Conservation (phyloP, 53 echinoderm and acorn worm genomes). For the Henricia sp. region DNA sequence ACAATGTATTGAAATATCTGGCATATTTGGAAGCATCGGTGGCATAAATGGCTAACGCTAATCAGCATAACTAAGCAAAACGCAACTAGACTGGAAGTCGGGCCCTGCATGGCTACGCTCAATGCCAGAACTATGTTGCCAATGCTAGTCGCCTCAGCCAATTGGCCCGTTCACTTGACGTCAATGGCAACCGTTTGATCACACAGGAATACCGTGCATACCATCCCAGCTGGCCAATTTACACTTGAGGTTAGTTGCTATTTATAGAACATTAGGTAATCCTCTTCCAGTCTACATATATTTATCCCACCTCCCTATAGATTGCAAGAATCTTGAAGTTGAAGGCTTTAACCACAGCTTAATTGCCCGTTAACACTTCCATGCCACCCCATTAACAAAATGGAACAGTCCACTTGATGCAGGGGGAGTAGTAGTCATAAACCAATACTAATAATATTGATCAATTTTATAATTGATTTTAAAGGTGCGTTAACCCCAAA, state of each 20-base stretch:
- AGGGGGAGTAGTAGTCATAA: too few relatives aligned
- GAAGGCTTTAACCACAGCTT: neutral
- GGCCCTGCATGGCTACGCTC: slow-evolving; percentile 19
- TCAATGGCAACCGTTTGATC: slow-evolving; percentile 51
- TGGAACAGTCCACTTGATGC: slow-evolving; percentile 36
- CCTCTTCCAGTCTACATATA: neutral
- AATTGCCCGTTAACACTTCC: neutral
- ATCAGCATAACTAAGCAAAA: slow-evolving; percentile 38
- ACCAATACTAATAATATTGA: too few relatives aligned
- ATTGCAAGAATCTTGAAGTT: slow-evolving; percentile 33
- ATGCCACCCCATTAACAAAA: slow-evolving; percentile 14
- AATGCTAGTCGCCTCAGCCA: slow-evolving; percentile 19
- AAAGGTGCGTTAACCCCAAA: too few relatives aligned
- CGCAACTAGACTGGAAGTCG: slow-evolving; percentile 8
- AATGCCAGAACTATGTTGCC: slow-evolving; percentile 59
- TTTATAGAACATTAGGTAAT: slow-evolving; percentile 48
- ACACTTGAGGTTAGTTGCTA: slow-evolving; percentile 39
- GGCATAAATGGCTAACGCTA: slow-evolving; percentile 52
- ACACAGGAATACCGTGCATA: slow-evolving; percentile 48
- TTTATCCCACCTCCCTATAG: neutral
- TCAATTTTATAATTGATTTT: too few relatives aligned
- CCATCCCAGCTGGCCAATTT: slow-evolving; percentile 55
- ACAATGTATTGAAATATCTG: slow-evolving; percentile 38
- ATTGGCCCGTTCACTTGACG: slow-evolving; percentile 60
- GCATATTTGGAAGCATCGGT: slow-evolving; percentile 44